These are phyloP conservation scores for Nyctibius grandis DNA, from an alignment of 2,797 vertebrate species.

Conservation along the genomic window DNA sequence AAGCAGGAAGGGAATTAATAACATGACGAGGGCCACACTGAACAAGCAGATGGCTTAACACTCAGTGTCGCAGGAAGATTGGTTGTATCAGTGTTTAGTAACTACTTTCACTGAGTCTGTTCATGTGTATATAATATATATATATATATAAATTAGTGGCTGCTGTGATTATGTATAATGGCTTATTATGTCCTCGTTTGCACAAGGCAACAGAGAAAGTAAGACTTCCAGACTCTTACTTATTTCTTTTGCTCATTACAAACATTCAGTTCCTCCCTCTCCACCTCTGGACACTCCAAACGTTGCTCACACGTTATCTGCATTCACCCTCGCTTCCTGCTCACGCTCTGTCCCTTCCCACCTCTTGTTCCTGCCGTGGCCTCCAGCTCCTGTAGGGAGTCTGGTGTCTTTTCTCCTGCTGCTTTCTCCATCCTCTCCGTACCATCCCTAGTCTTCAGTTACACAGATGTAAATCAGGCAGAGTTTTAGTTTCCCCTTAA, in stretches of 20 bases:
- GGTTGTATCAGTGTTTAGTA: background rate
- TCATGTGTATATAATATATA: background rate
- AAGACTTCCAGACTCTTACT: background rate
- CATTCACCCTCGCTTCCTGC: background rate
- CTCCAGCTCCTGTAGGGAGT: rapidly evolving
- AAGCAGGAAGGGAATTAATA: conserved; percentile 14
- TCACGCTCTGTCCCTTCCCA: rapidly evolving
- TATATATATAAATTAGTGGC: background rate
- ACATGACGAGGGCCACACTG: background rate
- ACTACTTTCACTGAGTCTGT: background rate
- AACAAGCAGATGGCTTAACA: background rate
- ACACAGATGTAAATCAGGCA: background rate
- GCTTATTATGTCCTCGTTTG: background rate
- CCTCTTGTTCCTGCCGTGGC: background rate
- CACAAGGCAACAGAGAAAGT: background rate
- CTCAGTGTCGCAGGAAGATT: background rate
- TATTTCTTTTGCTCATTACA: background rate
- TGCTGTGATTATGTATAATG: background rate
- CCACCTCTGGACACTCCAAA: background rate
- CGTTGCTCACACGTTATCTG: background rate
- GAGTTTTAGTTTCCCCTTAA: background rate
- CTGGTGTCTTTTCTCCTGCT: background rate
- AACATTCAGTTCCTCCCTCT: background rate
- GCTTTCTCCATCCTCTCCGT: background rate
- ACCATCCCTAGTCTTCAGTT: background rate